Base-by-base conservation (phyloP, 2,113 vertebrate species). In the Pangasianodon gigas region DNA sequence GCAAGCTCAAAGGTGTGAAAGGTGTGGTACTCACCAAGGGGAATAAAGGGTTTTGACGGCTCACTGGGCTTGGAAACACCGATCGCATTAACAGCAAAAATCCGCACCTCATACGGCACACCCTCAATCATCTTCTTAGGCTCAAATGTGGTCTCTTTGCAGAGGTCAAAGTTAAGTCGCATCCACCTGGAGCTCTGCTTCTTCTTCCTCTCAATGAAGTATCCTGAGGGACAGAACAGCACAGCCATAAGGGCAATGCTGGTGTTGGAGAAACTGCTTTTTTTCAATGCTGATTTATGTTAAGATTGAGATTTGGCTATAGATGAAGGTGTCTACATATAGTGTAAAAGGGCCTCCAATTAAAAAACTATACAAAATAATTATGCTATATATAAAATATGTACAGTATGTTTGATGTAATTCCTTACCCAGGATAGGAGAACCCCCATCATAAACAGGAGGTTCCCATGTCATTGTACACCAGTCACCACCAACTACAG, bases 91-190 rank as follows among this genome's bases (percentile, higher is more conserved):
- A 99, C 97, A 0, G 98, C 98, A 94, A 99, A 99, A 91, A 99
- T 96, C 1, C 98, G 97, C 75, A 98, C 97, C 93, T 99, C 98
- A 0, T 99, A 99, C 9, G 98, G 97, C 89, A 99, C 98, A 2
- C 98, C 98, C 95, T 99, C 98, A 94, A 99, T 99, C 98, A 99
- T 99, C 94, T 99, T 99, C 96, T 99, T 99, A 88, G 98, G 98
- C 91, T 99, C 98, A 92, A 99, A 99, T 52, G 93, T 95, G 58
- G 96, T 97, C 95, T 99, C 98, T 95, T 99, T 99, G 93, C 96
- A 97, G 88, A 99, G 95, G 92, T 99, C 98, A 93, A 99, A 99
- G 94, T 99, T 99, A 90, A 99, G 84, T 88, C 98, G 96, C 98
- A 99, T 99, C 98, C 98, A 99, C 37, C 98, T 97, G 90, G 98